phyloP scores from a whole-genome alignment of 2,888 invertebrate species.

The Ferrisia virgata region DNA sequence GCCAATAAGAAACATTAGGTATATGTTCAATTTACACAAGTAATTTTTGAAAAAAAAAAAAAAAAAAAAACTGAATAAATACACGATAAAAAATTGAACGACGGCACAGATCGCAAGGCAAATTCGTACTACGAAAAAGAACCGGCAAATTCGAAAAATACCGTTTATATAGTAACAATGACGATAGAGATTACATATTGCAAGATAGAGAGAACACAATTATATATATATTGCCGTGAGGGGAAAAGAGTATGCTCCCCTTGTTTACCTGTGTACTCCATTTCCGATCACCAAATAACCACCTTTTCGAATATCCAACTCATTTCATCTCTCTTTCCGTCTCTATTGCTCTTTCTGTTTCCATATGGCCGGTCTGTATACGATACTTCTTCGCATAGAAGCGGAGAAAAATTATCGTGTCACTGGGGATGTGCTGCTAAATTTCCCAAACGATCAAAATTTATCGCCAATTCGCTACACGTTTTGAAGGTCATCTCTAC shows the following conservation, averaged over 20 bases:
- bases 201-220: conserved; percentile 17
- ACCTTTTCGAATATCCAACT: conserved; percentile 20
- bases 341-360: background rate
- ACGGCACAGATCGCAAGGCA: conserved; percentile 2
- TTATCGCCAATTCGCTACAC: background rate
- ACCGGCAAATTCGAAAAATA: conserved; percentile 26
- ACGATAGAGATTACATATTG: conserved; percentile 29
- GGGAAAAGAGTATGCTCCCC: conserved; percentile 26
- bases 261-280: conserved; percentile 24
- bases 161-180: conserved; percentile 21
- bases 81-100: background rate
- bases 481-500: background rate
- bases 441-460: conserved; percentile 15
- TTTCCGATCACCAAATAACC: conserved; percentile 26
- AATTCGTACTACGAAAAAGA: conserved; percentile 24
- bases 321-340: background rate
- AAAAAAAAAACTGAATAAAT: no score
- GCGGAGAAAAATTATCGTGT: background rate
- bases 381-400: background rate
- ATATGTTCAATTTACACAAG: background rate
- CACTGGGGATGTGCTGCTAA: background rate
- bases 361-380: background rate
- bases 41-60: background rate
- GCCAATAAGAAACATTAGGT: background rate
- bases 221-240: conserved; percentile 28